A percentile compares a stretch with the other conserved stretches of the same genome.
These are phyloP conservation scores for Triplophysa tibetana DNA, from an alignment of 2,113 vertebrate species.

Conservation along the genomic window DNA sequence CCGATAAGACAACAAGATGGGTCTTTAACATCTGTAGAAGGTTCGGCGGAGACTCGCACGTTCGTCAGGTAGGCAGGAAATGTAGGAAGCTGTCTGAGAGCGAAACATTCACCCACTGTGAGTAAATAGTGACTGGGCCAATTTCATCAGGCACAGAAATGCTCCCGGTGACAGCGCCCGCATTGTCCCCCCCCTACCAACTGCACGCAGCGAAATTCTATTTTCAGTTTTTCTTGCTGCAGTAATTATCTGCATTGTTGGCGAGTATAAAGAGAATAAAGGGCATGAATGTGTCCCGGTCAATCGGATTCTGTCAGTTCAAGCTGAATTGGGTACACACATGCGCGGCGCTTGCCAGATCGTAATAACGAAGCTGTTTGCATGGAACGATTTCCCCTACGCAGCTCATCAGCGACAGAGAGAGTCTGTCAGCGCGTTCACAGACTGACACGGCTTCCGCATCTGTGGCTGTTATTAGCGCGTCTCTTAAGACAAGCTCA, in stretches of 20 bases:
- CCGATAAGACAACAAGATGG: not conserved
- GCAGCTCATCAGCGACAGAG: slow-evolving; percentile 81
- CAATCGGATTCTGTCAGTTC: slow-evolving; percentile 85
- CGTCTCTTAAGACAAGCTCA: slow-evolving; percentile 85
- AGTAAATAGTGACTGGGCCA: slow-evolving; percentile 65
- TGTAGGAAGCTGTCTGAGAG: slow-evolving; percentile 35
- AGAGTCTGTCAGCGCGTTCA: slow-evolving; percentile 81
- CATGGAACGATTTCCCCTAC: slow-evolving; percentile 83
- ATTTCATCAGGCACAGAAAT: slow-evolving; percentile 67
- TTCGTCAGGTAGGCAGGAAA: slow-evolving; percentile 28
- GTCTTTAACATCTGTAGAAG: not conserved
- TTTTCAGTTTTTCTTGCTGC: slow-evolving; percentile 81
- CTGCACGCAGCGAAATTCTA: slow-evolving; percentile 76
- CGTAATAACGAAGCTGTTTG: slow-evolving; percentile 81
- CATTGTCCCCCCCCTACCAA: slow-evolving; percentile 74
- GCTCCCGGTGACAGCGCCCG: slow-evolving; percentile 73
- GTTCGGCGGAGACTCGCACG: not conserved
- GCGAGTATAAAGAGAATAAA: slow-evolving; percentile 84
- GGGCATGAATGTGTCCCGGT: slow-evolving; percentile 82
- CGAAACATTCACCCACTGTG: slow-evolving; percentile 49
- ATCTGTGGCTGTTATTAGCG: slow-evolving; percentile 82
- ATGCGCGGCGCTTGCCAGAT: slow-evolving; percentile 76
- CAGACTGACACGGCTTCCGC: slow-evolving; percentile 80
- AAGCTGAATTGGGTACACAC: slow-evolving; percentile 80
- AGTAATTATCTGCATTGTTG: slow-evolving; percentile 85